These are phyloP conservation scores for Aspidapion aeneum DNA, from an alignment of 2,888 invertebrate genomes.

Conservation along the genomic window DNA sequence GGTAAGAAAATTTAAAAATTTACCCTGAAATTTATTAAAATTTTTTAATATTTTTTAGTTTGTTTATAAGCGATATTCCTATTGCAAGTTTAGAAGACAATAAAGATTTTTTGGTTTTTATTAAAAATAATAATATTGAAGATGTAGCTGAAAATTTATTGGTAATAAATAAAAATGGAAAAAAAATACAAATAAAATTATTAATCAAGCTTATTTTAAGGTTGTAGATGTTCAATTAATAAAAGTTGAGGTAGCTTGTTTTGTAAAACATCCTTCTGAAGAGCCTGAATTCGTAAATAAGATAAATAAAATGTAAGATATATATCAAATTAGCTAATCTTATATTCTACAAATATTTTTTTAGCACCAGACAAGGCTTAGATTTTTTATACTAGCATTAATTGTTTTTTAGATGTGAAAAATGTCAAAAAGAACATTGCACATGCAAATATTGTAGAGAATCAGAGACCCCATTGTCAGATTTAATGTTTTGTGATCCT, in stretches of 20 bases:
- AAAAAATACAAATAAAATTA: no score
- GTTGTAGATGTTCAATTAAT: slow-evolving; percentile 25
- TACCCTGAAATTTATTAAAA: no score
- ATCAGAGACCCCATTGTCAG: slow-evolving; percentile 1
- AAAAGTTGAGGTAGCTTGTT: slow-evolving; percentile 27
- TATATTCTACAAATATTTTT: no score
- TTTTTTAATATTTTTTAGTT: slow-evolving; percentile 37
- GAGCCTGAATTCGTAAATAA: not conserved
- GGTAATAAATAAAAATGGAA: slow-evolving; percentile 15
- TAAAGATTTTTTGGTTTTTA: slow-evolving; percentile 19
- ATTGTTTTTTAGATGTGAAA: no score
- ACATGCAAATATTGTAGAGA: not conserved
- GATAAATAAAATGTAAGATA: no score
- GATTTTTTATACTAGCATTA: no score
- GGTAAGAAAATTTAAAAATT: slow-evolving; percentile 37
- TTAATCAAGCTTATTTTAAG: no score
- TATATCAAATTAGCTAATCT: no score
- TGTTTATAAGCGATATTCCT: slow-evolving; percentile 45
- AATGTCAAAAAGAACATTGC: no score
- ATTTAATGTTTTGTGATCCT: slow-evolving; percentile 28
- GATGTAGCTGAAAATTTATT: slow-evolving; percentile 17
- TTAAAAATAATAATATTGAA: slow-evolving; percentile 7
- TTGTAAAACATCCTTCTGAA: slow-evolving; percentile 11
- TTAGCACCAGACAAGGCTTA: no score
- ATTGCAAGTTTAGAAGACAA: slow-evolving; percentile 34